Evolutionary conservation across 2,113 vertebrate species (phyloP).

Genomic region (Ciconia stormi): DNA sequence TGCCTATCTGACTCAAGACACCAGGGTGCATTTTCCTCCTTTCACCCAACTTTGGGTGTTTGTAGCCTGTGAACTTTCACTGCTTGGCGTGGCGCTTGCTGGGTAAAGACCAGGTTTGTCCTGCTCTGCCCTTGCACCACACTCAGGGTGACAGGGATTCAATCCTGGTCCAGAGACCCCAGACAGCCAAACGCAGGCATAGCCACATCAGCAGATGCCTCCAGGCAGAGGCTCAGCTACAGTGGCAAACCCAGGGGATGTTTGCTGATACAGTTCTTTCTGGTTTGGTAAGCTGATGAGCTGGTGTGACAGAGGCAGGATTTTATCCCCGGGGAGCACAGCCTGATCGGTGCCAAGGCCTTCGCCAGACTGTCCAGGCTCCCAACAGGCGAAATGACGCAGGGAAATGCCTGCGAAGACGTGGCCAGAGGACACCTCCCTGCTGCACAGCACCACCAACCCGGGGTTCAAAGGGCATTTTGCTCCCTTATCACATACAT

Average conservation of each 20-base stretch:
- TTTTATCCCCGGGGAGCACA: background rate
- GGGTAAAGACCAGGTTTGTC: background rate
- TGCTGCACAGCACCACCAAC: background rate
- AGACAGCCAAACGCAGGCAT: background rate
- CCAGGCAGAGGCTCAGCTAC: background rate
- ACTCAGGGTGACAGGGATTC: accelerated
- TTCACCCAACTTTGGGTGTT: background rate
- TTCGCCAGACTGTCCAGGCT: background rate
- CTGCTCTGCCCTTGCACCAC: background rate
- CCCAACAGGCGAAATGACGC: accelerated
- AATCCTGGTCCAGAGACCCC: accelerated
- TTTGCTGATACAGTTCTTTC: background rate
- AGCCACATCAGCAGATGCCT: background rate
- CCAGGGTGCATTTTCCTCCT: background rate
- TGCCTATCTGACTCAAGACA: background rate
- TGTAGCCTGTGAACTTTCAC: background rate
- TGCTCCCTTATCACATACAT: accelerated
- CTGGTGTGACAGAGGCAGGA: background rate
- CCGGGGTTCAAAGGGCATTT: background rate
- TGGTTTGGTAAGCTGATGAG: background rate
- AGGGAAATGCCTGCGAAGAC: background rate
- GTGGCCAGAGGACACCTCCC: background rate
- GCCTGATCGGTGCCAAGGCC: too few relatives aligned
- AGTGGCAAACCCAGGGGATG: background rate
- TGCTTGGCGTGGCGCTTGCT: accelerated